Conservation (phyloP, 2,113 vertebrate genomes). For the Helogale parvula region DNA sequence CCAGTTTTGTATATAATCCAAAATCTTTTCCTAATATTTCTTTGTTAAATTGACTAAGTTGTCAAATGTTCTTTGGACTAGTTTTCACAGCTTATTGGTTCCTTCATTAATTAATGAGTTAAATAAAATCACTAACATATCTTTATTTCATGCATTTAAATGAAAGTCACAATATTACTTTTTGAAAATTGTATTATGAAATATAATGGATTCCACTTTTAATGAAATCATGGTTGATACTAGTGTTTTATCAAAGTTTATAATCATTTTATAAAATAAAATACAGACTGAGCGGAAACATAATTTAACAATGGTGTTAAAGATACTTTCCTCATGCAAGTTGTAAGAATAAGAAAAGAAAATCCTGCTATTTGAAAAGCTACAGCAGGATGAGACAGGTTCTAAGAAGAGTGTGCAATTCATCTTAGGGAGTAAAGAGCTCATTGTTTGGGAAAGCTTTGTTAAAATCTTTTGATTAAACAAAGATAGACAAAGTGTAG, state of each 20-base stretch:
- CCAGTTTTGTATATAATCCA: neutral
- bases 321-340: neutral
- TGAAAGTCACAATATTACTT: neutral
- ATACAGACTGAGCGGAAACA: neutral
- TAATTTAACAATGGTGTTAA: neutral
- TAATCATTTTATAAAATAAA: neutral
- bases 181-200: neutral
- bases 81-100: neutral
- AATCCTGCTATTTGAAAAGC: neutral
- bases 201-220: neutral
- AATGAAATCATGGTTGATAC: neutral
- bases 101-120: neutral
- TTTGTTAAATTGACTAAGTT: neutral
- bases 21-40: neutral
- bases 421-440: neutral
- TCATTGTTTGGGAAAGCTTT: neutral
- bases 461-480: conserved; percentile 25
- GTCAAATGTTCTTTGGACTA: neutral
- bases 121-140: neutral
- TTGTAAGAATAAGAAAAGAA: neutral
- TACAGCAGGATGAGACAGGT: neutral
- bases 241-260: neutral
- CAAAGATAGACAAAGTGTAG: neutral
- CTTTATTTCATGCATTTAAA: neutral
- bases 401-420: neutral